Conservation (phyloP, 1,140 invertebrate species). For the Bombyx mori region ASM3026992v2 NC_085111.1:15652001-15652500, state of each 20-base stretch:
- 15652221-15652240: too few relatives aligned
- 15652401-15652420: conserved; percentile 56
- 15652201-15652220: too few relatives aligned
- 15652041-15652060: too few relatives aligned
- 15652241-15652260: neutral
- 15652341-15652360: conserved; percentile 62
- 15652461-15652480: conserved; percentile 44
- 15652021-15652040: too few relatives aligned
- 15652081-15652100: too few relatives aligned
- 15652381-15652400: conserved; percentile 52
- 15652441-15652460: conserved; percentile 52
- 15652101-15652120: too few relatives aligned
- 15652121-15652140: too few relatives aligned
- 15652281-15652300: neutral
- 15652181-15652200: too few relatives aligned
- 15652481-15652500: conserved; percentile 57
- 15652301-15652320: neutral
- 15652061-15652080: too few relatives aligned
- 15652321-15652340: conserved; percentile 37
- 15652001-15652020: too few relatives aligned
- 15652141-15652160: too few relatives aligned
- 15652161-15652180: too few relatives aligned
- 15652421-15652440: conserved; percentile 50
- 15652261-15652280: conserved; percentile 1
- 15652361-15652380: conserved; percentile 52